A percentile compares a stretch with the other conserved stretches of the same genome.
Conservation (phyloP, 2,888 invertebrate species). For the Xylota sylvarum region DNA sequence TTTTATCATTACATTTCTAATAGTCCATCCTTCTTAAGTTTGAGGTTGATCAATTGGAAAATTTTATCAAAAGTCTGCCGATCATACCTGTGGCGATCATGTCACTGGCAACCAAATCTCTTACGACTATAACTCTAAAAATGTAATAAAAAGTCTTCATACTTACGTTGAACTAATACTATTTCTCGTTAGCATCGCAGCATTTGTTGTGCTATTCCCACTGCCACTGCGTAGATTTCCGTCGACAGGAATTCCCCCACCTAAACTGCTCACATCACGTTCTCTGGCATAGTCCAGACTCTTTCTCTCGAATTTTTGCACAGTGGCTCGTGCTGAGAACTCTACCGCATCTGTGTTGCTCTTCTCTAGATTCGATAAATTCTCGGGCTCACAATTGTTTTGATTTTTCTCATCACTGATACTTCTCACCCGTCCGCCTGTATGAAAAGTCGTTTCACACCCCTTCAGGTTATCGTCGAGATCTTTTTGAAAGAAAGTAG, state of each 20-base stretch:
- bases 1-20: too few relatives aligned
- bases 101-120: too few relatives aligned
- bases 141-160: background rate
- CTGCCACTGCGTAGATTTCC: slow-evolving; percentile 68
- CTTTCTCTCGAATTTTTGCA: slow-evolving; percentile 82
- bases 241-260: slow-evolving; percentile 35
- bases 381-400: slow-evolving; percentile 79
- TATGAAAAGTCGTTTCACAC: slow-evolving; percentile 32
- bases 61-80: too few relatives aligned
- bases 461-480: slow-evolving; percentile 83
- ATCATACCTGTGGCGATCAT: too few relatives aligned
- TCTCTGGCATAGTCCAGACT: slow-evolving; percentile 79
- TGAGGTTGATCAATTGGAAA: background rate
- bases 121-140: background rate
- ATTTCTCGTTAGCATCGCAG: slow-evolving; percentile 73
- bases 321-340: slow-evolving; percentile 80
- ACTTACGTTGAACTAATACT: slow-evolving; percentile 82
- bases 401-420: slow-evolving; percentile 85
- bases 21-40: too few relatives aligned
- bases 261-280: slow-evolving; percentile 68
- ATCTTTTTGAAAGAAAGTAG: slow-evolving; percentile 81
- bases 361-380: slow-evolving; percentile 54
- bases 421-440: slow-evolving; percentile 80
- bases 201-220: slow-evolving; percentile 48
- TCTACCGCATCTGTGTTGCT: slow-evolving; percentile 77